Evolutionary conservation across 2,113 vertebrate genomes (phyloP).

Genomic region (Psittacula cyanocephala): DNA sequence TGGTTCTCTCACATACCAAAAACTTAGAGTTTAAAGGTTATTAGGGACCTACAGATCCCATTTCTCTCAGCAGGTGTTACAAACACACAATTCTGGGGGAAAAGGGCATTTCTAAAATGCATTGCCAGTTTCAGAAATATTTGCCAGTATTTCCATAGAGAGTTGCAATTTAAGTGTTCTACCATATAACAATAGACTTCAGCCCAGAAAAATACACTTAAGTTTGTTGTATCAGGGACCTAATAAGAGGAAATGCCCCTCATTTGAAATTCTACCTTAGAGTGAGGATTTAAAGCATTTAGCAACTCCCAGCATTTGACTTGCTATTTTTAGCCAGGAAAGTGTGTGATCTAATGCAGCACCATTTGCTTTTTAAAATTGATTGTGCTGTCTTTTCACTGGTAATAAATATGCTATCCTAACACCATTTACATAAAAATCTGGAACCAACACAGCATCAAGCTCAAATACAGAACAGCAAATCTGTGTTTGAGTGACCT

Average conservation of each 20-base stretch:
- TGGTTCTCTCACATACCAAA: neutral
- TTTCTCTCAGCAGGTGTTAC: neutral
- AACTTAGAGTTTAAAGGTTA: neutral
- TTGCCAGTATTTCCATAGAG: neutral
- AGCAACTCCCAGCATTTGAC: neutral
- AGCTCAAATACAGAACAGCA: slow-evolving; percentile 45
- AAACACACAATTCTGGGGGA: neutral
- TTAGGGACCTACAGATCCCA: neutral
- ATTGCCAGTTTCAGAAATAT: neutral
- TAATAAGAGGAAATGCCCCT: neutral
- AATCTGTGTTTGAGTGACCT: slow-evolving; percentile 51
- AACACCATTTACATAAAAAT: slow-evolving; percentile 56
- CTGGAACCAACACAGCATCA: slow-evolving; percentile 40
- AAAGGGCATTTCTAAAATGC: neutral
- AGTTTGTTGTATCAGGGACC: neutral
- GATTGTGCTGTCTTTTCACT: slow-evolving; percentile 20
- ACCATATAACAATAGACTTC: neutral
- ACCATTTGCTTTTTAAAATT: slow-evolving; percentile 27
- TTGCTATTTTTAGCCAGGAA: slow-evolving; percentile 34
- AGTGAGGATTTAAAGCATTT: neutral
- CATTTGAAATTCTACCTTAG: neutral
- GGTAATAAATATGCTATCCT: slow-evolving; percentile 57
- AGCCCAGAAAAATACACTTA: neutral
- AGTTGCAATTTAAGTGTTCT: neutral
- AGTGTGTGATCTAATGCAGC: slow-evolving; percentile 10